A percentile compares a stretch with the other conserved stretches of the same genome.
phyloP scores from a whole-genome alignment of 2,888 invertebrate species.

The Beris morrisii region DNA sequence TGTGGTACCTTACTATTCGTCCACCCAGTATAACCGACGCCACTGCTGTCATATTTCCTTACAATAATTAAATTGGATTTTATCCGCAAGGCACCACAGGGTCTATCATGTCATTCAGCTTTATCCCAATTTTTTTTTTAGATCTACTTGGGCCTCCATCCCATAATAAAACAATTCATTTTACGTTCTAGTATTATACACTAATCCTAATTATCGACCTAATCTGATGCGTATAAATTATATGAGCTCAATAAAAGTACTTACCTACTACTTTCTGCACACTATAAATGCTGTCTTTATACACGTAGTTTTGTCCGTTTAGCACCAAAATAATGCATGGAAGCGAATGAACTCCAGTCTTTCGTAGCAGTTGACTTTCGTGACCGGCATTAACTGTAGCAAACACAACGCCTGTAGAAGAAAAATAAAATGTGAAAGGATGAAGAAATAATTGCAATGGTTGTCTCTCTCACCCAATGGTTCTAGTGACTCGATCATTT shows the following conservation, averaged over 20 bases:
- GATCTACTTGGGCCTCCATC: too few species aligned
- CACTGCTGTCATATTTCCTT: too few species aligned
- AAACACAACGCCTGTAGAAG: conserved; percentile 62
- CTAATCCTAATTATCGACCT: too few species aligned
- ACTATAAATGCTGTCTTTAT: conserved; percentile 78
- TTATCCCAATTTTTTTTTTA: too few species aligned
- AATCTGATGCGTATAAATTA: too few species aligned
- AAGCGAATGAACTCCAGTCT: conserved; percentile 77
- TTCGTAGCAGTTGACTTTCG: conserved; percentile 74
- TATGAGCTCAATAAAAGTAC: conserved; percentile 9
- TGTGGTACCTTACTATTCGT: too few species aligned
- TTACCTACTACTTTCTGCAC: conserved; percentile 78
- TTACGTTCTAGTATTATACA: too few species aligned
- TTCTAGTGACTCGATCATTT: conserved; percentile 82
- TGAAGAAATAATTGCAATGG: background rate
- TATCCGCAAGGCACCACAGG: too few species aligned
- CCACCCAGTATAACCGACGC: too few species aligned
- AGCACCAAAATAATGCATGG: conserved; percentile 81
- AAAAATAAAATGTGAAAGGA: conserved; percentile 2
- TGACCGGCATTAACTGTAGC: conserved; percentile 84
- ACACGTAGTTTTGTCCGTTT: conserved; percentile 82
- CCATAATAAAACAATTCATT: too few species aligned
- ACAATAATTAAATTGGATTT: too few species aligned
- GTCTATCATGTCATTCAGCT: too few species aligned
- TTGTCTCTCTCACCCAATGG: conserved; percentile 64